Conservation (phyloP, 2,797 vertebrate species). For the Ispidina picta region DNA sequence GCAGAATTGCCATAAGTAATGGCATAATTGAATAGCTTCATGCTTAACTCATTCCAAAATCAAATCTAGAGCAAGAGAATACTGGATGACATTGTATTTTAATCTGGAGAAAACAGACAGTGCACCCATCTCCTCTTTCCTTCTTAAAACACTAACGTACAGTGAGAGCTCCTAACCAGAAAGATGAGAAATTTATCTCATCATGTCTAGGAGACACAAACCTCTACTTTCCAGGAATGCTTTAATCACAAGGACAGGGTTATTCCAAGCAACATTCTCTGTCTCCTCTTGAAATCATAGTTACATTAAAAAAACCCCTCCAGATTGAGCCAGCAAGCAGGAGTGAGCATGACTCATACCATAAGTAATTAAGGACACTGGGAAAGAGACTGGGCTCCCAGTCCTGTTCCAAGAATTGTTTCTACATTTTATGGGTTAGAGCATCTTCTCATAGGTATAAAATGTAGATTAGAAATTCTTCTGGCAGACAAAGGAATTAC, state of each 20-base stretch:
- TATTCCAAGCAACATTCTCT: conserved; percentile 13
- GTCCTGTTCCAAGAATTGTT: conserved; percentile 39
- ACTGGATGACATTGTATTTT: neutral
- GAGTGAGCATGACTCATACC: conserved; percentile 26
- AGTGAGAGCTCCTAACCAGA: neutral
- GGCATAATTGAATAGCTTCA: neutral
- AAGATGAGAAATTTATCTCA: neutral
- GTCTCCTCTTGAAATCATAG: neutral
- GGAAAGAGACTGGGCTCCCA: neutral
- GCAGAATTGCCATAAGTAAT: neutral
- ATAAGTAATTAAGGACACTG: conserved; percentile 1
- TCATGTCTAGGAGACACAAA: neutral
- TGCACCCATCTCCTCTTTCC: neutral
- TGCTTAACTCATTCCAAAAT: neutral
- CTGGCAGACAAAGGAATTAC: conserved; percentile 9
- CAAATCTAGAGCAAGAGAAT: neutral
- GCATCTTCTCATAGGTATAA: conserved; percentile 41
- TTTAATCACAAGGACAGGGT: neutral
- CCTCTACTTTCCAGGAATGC: conserved; percentile 32
- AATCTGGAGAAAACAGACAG: neutral
- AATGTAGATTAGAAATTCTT: conserved; percentile 34
- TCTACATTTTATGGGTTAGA: conserved; percentile 5
- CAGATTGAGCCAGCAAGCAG: conserved; percentile 11
- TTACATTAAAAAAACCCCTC: neutral
- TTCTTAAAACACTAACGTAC: neutral